Conservation (phyloP, 2,797 vertebrate genomes). For the Poeciliopsis gracilis region DNA sequence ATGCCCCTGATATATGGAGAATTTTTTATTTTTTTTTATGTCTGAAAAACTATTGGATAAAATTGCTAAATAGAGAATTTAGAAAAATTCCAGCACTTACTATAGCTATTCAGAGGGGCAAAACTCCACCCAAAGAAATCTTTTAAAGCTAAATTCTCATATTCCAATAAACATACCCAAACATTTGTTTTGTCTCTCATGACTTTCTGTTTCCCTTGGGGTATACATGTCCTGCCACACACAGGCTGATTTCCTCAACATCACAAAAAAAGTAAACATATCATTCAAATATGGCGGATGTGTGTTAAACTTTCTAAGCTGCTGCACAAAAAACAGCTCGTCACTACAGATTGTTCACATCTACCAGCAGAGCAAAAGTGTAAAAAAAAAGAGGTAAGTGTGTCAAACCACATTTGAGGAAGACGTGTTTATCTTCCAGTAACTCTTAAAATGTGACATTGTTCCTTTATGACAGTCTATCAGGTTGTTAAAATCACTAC, state of each 20-base stretch:
- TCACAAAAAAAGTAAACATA: background rate
- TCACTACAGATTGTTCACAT: background rate
- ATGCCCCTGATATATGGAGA: background rate
- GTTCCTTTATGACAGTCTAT: background rate
- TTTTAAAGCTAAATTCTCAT: background rate
- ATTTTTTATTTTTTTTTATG: background rate
- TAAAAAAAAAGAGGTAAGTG: background rate
- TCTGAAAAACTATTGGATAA: background rate
- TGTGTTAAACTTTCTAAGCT: background rate
- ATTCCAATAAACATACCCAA: background rate
- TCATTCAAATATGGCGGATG: background rate
- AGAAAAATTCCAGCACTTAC: background rate
- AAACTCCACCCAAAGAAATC: background rate
- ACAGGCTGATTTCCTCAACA: background rate
- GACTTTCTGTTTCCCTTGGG: background rate
- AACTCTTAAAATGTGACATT: background rate
- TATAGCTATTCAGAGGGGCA: background rate
- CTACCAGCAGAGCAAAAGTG: background rate
- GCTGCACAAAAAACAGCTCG: background rate
- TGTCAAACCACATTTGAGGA: background rate
- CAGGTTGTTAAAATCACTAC: background rate
- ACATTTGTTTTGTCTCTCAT: background rate
- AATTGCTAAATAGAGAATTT: background rate
- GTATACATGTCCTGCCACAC: background rate
- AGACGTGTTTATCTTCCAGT: background rate